Evolutionary conservation across 2,888 invertebrate species (phyloP).

Genomic region (Boloria selene): DNA sequence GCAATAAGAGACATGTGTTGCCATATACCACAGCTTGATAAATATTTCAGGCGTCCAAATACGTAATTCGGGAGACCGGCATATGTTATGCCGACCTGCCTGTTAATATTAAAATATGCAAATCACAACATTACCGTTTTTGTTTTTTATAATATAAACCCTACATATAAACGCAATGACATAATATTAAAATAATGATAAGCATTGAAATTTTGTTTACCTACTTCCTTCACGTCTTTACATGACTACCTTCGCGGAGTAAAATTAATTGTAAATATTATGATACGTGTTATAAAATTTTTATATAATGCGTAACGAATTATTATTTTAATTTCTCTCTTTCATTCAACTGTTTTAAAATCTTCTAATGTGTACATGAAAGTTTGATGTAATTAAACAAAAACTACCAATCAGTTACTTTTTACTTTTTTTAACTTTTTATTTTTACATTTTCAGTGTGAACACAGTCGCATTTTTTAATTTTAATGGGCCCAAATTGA

Average conservation of each 20-base stretch:
- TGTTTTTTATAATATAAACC: constrained; percentile 49
- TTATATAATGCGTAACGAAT: too few relatives aligned
- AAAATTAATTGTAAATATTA: background rate
- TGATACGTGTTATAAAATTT: too few relatives aligned
- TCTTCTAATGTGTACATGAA: too few relatives aligned
- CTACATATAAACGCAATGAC: constrained; percentile 51
- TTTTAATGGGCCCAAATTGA: too few relatives aligned
- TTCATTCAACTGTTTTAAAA: too few relatives aligned
- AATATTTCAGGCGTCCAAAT: constrained; percentile 64
- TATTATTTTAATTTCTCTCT: too few relatives aligned
- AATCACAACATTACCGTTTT: constrained; percentile 67
- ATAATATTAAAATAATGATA: constrained; percentile 33
- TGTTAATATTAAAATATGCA: constrained; percentile 77
- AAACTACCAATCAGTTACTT: too few relatives aligned
- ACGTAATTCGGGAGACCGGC: constrained; percentile 59
- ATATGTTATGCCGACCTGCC: constrained; percentile 49
- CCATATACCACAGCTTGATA: constrained; percentile 44
- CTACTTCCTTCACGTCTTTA: background rate
- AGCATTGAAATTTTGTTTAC: constrained; percentile 9
- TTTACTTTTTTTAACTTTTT: too few relatives aligned
- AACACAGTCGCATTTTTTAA: too few relatives aligned
- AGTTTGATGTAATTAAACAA: too few relatives aligned
- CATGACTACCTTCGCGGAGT: background rate
- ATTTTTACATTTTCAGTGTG: too few relatives aligned
- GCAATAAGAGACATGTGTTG: constrained; percentile 24